Base-by-base conservation (phyloP, 1,140 invertebrate species). In the Parapsyche elsis region DNA sequence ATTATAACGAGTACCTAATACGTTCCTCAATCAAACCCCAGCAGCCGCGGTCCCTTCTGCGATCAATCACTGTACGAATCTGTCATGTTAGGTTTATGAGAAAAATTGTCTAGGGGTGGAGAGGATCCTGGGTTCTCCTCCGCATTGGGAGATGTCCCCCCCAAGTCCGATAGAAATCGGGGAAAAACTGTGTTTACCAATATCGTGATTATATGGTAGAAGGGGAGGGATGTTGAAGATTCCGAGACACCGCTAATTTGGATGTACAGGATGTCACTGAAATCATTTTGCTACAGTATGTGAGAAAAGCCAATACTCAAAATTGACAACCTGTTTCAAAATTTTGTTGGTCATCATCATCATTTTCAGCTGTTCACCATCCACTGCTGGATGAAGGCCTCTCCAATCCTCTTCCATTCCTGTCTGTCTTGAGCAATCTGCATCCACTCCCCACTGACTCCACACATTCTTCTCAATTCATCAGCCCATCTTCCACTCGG, bases 61-160 rank as follows among this genome's bases (percentile, higher is more conserved):
- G 85, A 89, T 89, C 88, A 88, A 89, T 89, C 88, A 87, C 87
- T 87, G 87, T 87, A 88, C 87, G 86, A 86, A 88, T 89, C 88
- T 89, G 88, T 89, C 88, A 89, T 89, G 88, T 89, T 89, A 86
- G 88, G 87, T 89, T 89, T 89, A 88, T 88, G 87, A 89, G 88
- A 89, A 89, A 89, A 89, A 89, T 89, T 88, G 88, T 87, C 76
- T 67, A 78, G 21, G 77, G 77, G 44, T 21, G 45, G 61, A 24
- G n/a, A 16, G 16, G 4, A 5, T 0, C 49, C 23, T 7, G 12
- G 24, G 16, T 10, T 19, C 14, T 19, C 5, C 10, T 23, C 24
- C 49, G 9, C 38, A 57, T 26, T 61, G 30, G 70, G 74, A 24
- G 53, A 61, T 21, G 14, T 45, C 76, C 38, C 59, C 38, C 76